Percentiles rank a stretch among this genome's conserved stretches.
Evolutionary conservation across 2,888 invertebrate species (phyloP).

Genomic region (Margaritifera margaritifera): DNA sequence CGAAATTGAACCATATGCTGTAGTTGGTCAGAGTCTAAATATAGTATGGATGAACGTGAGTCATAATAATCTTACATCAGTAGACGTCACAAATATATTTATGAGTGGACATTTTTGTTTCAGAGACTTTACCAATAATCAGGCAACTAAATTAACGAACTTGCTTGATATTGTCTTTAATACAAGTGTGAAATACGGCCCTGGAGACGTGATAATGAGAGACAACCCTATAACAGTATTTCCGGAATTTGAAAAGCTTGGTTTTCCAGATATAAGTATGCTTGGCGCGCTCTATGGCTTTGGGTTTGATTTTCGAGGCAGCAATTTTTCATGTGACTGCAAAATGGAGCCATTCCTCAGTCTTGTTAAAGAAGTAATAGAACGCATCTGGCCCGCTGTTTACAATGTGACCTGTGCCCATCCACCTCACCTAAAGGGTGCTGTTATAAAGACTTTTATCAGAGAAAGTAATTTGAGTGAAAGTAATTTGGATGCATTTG

Average conservation of each 20-base stretch:
- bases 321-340: constrained; percentile 9
- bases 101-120: constrained; percentile 4
- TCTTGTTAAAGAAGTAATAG: neutral
- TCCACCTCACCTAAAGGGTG: constrained; percentile 4
- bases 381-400: constrained; percentile 2
- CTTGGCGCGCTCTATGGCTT: constrained; percentile 1
- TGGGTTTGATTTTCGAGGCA: constrained; percentile 2
- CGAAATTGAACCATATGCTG: too few species aligned
- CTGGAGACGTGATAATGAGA: constrained; percentile 4
- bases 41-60: too few species aligned
- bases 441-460: constrained; percentile 1
- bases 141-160: constrained; percentile 2
- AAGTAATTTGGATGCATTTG: neutral
- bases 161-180: neutral
- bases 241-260: constrained; percentile 7
- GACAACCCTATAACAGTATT: constrained; percentile 2
- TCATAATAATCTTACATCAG: too few species aligned
- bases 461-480: neutral
- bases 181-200: constrained; percentile 1
- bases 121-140: constrained; percentile 1
- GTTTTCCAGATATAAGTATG: constrained; percentile 2
- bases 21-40: too few species aligned
- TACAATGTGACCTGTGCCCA: constrained; percentile 2
- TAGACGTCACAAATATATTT: too few species aligned
- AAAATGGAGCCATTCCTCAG: constrained; percentile 6